Base-by-base conservation (phyloP, 2,888 invertebrate species). In the Pandemis corylana region DNA sequence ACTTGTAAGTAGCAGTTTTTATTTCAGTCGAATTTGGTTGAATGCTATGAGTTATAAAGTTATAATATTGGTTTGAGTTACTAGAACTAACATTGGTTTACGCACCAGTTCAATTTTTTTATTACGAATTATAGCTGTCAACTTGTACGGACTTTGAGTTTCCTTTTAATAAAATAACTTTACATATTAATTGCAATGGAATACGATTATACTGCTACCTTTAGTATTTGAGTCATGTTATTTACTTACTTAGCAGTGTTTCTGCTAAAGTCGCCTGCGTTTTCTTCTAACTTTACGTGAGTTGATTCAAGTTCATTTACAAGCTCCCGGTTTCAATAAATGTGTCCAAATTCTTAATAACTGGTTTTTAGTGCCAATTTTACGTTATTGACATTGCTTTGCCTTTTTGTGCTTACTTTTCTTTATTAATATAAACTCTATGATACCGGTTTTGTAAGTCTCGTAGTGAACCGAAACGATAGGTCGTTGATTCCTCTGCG, bases 391-490 rank as follows among this genome's bases (percentile, higher is more conserved):
- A 36, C 28, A 36, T 36, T 36, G 28, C 28, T 2, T 36, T 36
- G 28, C 28, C 28, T 36, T 36, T 2, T 36, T 36, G 28, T 36
- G 9, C n/a, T 15, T 7, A 15, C 7, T 59, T 9, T 28, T 12
- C 28, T 59, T 28, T 10, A 56, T 59, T n/a, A 28, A 28, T 5
- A 28, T 59, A 59, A 46, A 5, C 28, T 59, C 10, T 28, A 46
- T 12, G 13, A 46, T 42, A 65, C 64, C 28, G 65, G 49, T 65
- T 49, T 49, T 4, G 13, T 12, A 4, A n/a, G 12, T 20, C 59
- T 28, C 49, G 28, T 9, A 49, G 65, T 46, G 46, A 28, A 65
- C 44, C 46, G 46, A 46, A 65, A 44, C 44, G 64, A 46, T 28
- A 20, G 28, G 28, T 65, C 62, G n/a, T 41, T 62, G 49, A 49